phyloP scores from a whole-genome alignment of 2,888 invertebrate genomes.

The Conistra vaccinii region DNA sequence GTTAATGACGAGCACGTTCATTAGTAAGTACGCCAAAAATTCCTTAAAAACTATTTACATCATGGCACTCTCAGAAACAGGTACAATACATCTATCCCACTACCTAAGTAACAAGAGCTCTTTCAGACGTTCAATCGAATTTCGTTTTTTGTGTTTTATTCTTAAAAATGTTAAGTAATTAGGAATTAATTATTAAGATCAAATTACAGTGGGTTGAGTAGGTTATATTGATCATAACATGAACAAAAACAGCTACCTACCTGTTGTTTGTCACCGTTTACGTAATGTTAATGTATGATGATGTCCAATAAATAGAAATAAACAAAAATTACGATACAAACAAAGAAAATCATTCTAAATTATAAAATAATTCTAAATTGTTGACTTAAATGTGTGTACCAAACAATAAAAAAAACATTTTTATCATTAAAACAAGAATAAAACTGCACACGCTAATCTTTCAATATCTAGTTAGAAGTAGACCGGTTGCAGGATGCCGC shows the following conservation, averaged over 20 bases:
- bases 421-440: slow-evolving; percentile 10
- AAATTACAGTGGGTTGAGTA: not conserved
- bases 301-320: not conserved
- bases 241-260: not conserved
- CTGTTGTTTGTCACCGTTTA: not conserved
- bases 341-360: not conserved
- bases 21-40: not conserved
- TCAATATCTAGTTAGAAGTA: slow-evolving; percentile 42
- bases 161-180: not conserved
- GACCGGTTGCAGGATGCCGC: slow-evolving; percentile 52
- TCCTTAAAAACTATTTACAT: not conserved
- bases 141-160: not conserved
- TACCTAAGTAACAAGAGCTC: not conserved
- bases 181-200: not conserved
- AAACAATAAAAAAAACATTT: not conserved
- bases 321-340: not conserved
- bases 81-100: not conserved
- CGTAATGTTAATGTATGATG: not conserved
- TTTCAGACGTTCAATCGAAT: not conserved
- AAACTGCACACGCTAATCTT: slow-evolving; percentile 26
- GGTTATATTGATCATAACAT: not conserved
- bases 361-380: not conserved
- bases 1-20: not conserved
- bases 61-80: not conserved
- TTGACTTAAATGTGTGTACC: not conserved